These are phyloP conservation scores for Stenotaenia linearis DNA, from an alignment of 2,888 invertebrate species.

Conservation along the genomic window DNA sequence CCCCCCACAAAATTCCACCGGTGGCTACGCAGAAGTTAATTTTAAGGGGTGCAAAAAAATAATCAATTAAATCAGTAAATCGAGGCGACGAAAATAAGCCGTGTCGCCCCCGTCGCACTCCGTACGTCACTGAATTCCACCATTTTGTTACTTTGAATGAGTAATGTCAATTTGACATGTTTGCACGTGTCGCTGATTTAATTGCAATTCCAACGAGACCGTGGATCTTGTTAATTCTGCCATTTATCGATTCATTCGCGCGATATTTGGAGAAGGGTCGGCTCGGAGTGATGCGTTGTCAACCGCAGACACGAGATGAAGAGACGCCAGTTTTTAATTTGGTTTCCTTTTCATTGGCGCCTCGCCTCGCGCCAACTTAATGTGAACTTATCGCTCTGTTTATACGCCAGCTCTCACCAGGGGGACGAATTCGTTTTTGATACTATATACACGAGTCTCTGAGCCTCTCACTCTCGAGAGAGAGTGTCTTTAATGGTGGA, in stretches of 20 bases:
- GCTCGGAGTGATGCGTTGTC: not conserved
- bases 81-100: too few relatives aligned
- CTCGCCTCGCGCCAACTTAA: not conserved
- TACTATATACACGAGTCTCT: not conserved
- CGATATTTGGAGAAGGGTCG: not conserved
- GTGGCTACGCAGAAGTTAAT: too few relatives aligned
- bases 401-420: conserved; percentile 8
- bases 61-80: too few relatives aligned
- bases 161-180: not conserved
- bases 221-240: too few relatives aligned
- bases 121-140: too few relatives aligned
- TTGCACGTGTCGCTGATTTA: not conserved
- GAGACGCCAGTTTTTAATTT: not conserved
- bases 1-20: too few relatives aligned
- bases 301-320: not conserved
- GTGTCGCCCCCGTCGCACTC: too few relatives aligned
- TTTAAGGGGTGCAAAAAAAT: too few relatives aligned
- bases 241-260: not conserved
- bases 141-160: not conserved
- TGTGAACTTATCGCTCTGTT: conserved; percentile 5
- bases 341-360: not conserved
- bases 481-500: not conserved
- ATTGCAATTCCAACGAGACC: not conserved
- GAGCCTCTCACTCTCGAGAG: not conserved
- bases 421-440: not conserved